Conservation (phyloP, 1,140 invertebrate species). For the Calephelis nemesis region DNA sequence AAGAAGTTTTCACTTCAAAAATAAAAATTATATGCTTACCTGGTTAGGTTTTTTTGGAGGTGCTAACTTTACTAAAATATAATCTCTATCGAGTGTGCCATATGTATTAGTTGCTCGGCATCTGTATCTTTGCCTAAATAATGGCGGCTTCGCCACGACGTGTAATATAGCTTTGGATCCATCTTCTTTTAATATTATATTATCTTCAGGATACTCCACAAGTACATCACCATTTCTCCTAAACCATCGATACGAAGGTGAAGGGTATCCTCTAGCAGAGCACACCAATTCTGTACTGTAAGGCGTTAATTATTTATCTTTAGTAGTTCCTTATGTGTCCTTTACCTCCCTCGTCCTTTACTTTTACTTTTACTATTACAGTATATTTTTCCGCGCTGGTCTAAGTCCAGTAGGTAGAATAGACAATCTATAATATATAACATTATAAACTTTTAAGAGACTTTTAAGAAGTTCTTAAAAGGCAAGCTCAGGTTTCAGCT, state of each 20-base stretch:
- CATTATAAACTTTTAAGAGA: too few relatives aligned
- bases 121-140: slow-evolving; percentile 41
- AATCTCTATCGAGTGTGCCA: slow-evolving; percentile 41
- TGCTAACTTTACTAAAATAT: slow-evolving; percentile 42
- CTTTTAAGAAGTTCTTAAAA: too few relatives aligned
- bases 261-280: slow-evolving; percentile 44
- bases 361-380: too few relatives aligned
- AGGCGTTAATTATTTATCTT: slow-evolving; percentile 20
- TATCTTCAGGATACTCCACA: slow-evolving; percentile 42
- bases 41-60: slow-evolving; percentile 42
- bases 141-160: slow-evolving; percentile 35
- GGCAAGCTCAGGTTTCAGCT: too few relatives aligned
- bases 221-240: slow-evolving; percentile 40
- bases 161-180: slow-evolving; percentile 35
- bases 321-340: too few relatives aligned
- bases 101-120: slow-evolving; percentile 50
- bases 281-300: slow-evolving; percentile 56
- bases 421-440: too few relatives aligned
- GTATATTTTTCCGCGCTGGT: too few relatives aligned
- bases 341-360: too few relatives aligned
- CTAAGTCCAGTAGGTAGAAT: too few relatives aligned
- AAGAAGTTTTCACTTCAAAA: too few relatives aligned
- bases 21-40: slow-evolving; percentile 31
- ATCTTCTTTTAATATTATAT: slow-evolving; percentile 36
- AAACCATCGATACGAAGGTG: slow-evolving; percentile 55